Percentiles rank a stretch among this genome's conserved stretches.
Evolutionary conservation across 37 sponge, comb jelly and placozoan species (phyloP).

Genomic region (Petrosia ficiformis): DNA sequence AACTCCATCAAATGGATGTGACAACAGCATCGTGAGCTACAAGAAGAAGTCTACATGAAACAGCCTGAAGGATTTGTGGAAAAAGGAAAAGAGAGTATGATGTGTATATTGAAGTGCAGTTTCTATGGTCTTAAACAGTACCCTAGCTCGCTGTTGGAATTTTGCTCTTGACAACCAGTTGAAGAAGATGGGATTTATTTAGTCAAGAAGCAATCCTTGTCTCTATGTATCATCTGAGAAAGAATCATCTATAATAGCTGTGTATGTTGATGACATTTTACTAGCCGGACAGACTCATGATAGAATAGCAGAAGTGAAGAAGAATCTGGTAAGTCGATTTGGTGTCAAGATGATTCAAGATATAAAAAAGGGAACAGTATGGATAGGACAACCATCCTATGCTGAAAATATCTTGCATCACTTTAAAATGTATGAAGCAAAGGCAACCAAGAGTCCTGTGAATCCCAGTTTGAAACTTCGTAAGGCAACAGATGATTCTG

Average conservation of each 20-base stretch:
- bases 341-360: conserved; percentile 31
- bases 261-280: conserved; percentile 60
- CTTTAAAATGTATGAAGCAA: conserved; percentile 18
- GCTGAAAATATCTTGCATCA: conserved; percentile 11
- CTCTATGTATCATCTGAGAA: conserved; percentile 24
- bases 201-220: conserved; percentile 43
- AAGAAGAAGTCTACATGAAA: conserved; percentile 55
- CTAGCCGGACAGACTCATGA: conserved; percentile 22
- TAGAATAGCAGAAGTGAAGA: conserved; percentile 38
- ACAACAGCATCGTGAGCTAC: conserved; percentile 48
- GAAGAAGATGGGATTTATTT: conserved; percentile 45
- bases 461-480: conserved; percentile 10
- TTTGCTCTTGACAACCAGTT: conserved; percentile 42
- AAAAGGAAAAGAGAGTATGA: conserved; percentile 29
- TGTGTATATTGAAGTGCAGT: conserved; percentile 39
- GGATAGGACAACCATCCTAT: conserved; percentile 45
- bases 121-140: conserved; percentile 72
- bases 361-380: not conserved
- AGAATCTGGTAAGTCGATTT: conserved; percentile 24
- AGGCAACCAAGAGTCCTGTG: conserved; percentile 22
- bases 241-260: conserved; percentile 30
- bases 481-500: conserved; percentile 19
- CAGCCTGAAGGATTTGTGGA: conserved; percentile 43
- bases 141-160: conserved; percentile 58
- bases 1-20: conserved; percentile 49